A percentile compares a stretch with the other conserved stretches of the same genome.
Conservation (phyloP, 2,888 invertebrate genomes). For the Chalcosyrphus nemorum region DNA sequence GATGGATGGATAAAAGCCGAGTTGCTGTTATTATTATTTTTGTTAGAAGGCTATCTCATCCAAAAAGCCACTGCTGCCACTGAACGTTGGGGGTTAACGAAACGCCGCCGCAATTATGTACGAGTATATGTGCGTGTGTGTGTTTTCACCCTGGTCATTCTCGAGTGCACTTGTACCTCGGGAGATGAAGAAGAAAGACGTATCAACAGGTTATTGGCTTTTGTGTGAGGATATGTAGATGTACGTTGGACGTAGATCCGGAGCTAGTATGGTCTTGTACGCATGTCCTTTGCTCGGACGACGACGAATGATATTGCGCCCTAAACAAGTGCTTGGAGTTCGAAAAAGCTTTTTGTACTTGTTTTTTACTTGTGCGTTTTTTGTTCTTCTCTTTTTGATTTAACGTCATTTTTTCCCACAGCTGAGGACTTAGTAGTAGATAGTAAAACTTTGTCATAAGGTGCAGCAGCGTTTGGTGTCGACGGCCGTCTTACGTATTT, state of each 20-base stretch:
- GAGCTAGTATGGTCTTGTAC: not conserved
- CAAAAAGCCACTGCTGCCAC: not conserved
- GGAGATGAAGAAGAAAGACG: not conserved
- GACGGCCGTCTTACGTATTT: not conserved
- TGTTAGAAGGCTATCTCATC: not conserved
- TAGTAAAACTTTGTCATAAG: not conserved
- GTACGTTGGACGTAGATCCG: not conserved
- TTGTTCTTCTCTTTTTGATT: not conserved
- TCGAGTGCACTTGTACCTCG: constrained; percentile 7
- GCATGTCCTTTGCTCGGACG: not conserved
- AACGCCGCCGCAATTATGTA: not conserved
- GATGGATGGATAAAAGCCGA: not conserved
- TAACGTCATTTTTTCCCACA: not conserved
- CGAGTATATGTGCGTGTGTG: not conserved
- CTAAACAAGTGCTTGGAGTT: not conserved
- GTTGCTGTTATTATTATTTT: not conserved
- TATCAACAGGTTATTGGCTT: constrained; percentile 46
- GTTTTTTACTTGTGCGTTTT: no score
- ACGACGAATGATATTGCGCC: not conserved
- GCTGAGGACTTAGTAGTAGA: not conserved
- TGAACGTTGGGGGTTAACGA: not conserved
- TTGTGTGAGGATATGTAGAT: no score
- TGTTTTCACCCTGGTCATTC: not conserved
- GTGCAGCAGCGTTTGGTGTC: not conserved
- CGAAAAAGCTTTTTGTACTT: constrained; percentile 47